A percentile compares a stretch with the other conserved stretches of the same genome.
These are phyloP conservation scores for Colaptes auratus DNA, from an alignment of 2,113 vertebrate species.

Conservation along the genomic window DNA sequence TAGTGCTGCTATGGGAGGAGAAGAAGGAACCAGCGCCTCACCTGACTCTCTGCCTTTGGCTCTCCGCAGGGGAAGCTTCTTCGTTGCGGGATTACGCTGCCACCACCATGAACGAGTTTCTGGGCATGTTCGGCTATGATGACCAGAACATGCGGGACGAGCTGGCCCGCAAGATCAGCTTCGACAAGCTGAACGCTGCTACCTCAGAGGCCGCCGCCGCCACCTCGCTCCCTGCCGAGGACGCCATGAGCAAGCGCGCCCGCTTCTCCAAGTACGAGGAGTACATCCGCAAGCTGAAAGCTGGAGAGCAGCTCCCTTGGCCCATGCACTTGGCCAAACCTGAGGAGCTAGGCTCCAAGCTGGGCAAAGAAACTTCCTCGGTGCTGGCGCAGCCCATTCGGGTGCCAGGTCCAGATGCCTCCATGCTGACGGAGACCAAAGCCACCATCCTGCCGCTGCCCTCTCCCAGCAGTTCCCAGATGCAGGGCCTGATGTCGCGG, in stretches of 20 bases:
- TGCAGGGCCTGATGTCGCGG: conserved; percentile 89
- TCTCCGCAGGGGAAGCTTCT: conserved; percentile 86
- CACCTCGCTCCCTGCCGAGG: conserved; percentile 78
- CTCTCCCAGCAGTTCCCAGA: conserved; percentile 82
- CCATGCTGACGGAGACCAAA: conserved; percentile 90
- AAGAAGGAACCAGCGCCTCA: neutral
- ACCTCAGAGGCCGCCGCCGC: conserved; percentile 80
- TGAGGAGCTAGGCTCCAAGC: conserved; percentile 86
- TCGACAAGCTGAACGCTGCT: conserved; percentile 91
- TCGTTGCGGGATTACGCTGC: conserved; percentile 93
- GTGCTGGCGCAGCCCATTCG: conserved; percentile 75
- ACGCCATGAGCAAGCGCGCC: conserved; percentile 88
- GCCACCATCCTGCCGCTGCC: conserved; percentile 84
- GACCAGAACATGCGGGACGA: conserved; percentile 96
- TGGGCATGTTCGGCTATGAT: conserved; percentile 97
- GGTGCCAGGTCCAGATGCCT: conserved; percentile 75
- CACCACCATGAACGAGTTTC: conserved; percentile 97
- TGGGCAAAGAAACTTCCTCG: conserved; percentile 80
- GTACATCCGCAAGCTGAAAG: conserved; percentile 97
- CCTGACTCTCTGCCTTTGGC: neutral
- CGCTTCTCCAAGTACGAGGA: conserved; percentile 99
- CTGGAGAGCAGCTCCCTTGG: conserved; percentile 92
- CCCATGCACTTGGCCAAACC: conserved; percentile 84
- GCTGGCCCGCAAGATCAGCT: conserved; percentile 95
- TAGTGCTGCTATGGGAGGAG: neutral